Base-by-base conservation (phyloP, 2,888 invertebrate species). In the Automeris io region DNA sequence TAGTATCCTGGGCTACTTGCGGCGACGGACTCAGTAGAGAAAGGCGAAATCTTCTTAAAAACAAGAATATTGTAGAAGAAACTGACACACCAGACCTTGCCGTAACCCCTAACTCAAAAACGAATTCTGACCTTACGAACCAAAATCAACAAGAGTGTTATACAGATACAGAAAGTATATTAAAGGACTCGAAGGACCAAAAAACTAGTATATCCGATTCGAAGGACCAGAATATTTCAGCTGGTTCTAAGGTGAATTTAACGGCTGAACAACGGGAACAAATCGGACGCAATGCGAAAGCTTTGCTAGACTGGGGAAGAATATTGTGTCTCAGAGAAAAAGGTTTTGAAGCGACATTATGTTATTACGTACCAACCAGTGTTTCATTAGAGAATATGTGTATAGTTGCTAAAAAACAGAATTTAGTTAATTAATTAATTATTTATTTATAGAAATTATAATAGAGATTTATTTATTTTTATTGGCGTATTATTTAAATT, bases 1-100 rank as follows among this genome's bases (percentile, higher is more conserved):
- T 97, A 59, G 94, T 93, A 5, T 94, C 96, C 61, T 97, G 97
- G 97, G 95, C 95, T 0, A 95, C 95, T 1, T 95, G 96, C 76
- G 94, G 95, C 4, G 72, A 76, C 60, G 92, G 92, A 0, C 83
- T 88, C 45, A 91, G 89, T 54, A 88, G 90, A 21, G 86, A 88
- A 47, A 58, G 61, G 2, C 51, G 62, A 8, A 37, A 18, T 2
- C 7, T 11, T 23, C 32, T 18, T 5, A 19, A 23, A 9, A 21
- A 9, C 13, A 13, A 13, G 2, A 21, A 23, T 8, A 9, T 13
- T 16, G 2, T 16, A 8, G 19, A 11, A 19, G 33, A 33, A 32
- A 18, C 12, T 32, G 19, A 7, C n/a, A 29, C 16, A 29, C 5
- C 29, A 16, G 16, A 1, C 8, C n/a, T n/a, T n/a, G 2, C 16